Evolutionary conservation across 2,797 vertebrate species (phyloP).

Genomic region (Lophotriccus pileatus): DNA sequence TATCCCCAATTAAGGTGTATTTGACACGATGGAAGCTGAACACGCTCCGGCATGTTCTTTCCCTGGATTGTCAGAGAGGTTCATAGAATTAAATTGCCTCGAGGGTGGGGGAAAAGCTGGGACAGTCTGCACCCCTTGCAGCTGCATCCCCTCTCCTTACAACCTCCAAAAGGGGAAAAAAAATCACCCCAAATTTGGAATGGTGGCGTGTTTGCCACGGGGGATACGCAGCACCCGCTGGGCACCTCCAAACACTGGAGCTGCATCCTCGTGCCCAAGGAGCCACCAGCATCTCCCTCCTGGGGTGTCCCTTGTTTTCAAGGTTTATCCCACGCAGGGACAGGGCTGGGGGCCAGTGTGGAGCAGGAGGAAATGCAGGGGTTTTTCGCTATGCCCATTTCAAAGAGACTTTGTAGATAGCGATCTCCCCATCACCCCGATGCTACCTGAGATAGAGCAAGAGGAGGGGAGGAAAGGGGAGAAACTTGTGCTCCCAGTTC

Average conservation of each 20-base stretch:
- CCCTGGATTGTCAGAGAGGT: neutral
- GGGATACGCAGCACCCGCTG: accelerated
- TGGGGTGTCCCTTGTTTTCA: neutral
- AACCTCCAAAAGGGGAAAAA: neutral
- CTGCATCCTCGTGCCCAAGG: accelerated
- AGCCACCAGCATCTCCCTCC: neutral
- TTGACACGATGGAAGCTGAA: neutral
- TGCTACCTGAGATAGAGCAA: neutral
- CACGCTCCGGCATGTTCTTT: neutral
- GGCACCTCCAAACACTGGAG: neutral
- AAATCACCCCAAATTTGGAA: neutral
- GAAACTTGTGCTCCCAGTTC: neutral
- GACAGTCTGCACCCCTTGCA: neutral
- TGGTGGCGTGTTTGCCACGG: accelerated
- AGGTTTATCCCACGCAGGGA: neutral
- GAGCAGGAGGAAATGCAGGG: neutral
- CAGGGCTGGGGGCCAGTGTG: neutral
- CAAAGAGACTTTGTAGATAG: neutral
- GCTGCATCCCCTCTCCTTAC: neutral
- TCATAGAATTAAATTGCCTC: neutral
- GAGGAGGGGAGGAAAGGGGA: neutral
- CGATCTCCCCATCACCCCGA: accelerated
- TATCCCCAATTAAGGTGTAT: neutral
- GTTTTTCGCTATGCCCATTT: accelerated
- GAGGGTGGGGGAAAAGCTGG: neutral